Evolutionary conservation across 2,888 invertebrate genomes (phyloP).

Genomic region (Troilus luridus): DNA sequence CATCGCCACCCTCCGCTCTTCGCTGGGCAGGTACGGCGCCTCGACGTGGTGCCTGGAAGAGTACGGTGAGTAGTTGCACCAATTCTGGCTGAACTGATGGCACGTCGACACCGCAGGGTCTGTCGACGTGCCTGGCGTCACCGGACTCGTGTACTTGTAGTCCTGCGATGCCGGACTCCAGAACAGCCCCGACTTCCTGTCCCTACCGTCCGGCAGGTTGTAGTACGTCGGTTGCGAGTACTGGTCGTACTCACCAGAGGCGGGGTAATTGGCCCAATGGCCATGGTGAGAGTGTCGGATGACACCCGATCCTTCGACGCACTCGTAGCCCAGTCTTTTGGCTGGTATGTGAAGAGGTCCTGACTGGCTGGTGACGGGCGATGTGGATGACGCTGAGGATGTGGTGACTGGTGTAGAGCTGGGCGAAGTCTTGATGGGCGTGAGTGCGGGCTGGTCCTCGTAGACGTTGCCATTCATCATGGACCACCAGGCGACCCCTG

Average conservation of each 20-base stretch:
- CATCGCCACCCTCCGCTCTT: conserved; percentile 77
- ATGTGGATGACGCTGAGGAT: conserved; percentile 79
- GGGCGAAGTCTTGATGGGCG: conserved; percentile 68
- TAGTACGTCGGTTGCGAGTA: conserved; percentile 82
- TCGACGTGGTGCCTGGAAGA: conserved; percentile 75
- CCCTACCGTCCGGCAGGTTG: conserved; percentile 74
- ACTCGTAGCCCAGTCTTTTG: conserved; percentile 77
- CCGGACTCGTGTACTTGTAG: conserved; percentile 68
- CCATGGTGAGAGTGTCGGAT: conserved; percentile 81
- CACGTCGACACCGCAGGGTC: conserved; percentile 70
- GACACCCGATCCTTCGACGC: conserved; percentile 73
- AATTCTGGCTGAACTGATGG: conserved; percentile 75
- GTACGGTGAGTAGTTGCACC: conserved; percentile 79
- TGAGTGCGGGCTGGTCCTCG: conserved; percentile 73
- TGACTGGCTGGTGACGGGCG: conserved; percentile 75
- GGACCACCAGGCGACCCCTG: conserved; percentile 88
- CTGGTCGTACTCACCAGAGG: conserved; percentile 76
- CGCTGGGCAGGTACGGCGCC: conserved; percentile 77
- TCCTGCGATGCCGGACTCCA: conserved; percentile 80
- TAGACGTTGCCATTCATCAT: conserved; percentile 85
- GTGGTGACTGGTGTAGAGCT: conserved; percentile 74
- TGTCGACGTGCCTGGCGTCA: conserved; percentile 68
- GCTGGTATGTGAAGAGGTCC: conserved; percentile 92
- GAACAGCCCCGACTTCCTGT: conserved; percentile 69
- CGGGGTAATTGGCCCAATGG: conserved; percentile 77